These are phyloP conservation scores for Drosophila neonasuta DNA, from an alignment of 2,888 invertebrate species.

Conservation along the genomic window DNA sequence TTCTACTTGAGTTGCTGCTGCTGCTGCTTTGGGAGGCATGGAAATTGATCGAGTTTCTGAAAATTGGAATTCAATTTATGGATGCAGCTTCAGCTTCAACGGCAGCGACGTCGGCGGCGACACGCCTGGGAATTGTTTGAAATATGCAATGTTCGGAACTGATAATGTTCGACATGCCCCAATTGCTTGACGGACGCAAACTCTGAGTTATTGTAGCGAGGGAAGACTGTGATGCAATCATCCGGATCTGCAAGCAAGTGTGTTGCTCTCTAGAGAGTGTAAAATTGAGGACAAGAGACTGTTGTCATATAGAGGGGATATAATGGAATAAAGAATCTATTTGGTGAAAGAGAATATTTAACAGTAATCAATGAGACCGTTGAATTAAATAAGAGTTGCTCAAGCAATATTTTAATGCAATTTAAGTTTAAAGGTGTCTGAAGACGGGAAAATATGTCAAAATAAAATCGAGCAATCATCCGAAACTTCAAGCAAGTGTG, in stretches of 20 bases:
- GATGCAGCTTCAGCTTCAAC: constrained; percentile 2
- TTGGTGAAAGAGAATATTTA: not conserved
- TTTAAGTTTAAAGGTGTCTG: too few species aligned
- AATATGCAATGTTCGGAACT: constrained; percentile 31
- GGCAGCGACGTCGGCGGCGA: constrained; percentile 8
- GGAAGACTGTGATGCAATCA: constrained; percentile 9
- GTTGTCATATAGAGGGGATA: not conserved
- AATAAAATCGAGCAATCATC: too few species aligned
- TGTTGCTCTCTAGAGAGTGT: not conserved
- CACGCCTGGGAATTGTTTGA: constrained; percentile 44
- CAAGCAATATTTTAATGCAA: too few species aligned
- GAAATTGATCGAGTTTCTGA: constrained; percentile 52
- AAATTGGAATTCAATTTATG: constrained; percentile 60
- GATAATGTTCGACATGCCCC: constrained; percentile 42
- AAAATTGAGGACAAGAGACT: not conserved
- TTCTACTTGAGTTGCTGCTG: not conserved
- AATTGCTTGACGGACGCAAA: constrained; percentile 5
- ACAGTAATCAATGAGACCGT: too few species aligned
- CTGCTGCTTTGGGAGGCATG: constrained; percentile 20
- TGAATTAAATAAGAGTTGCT: too few species aligned
- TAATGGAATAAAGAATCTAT: not conserved
- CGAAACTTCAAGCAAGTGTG: too few species aligned
- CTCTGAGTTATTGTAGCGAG: constrained; percentile 2
- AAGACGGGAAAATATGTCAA: too few species aligned
- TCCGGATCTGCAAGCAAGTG: not conserved